Evolutionary conservation across 2,888 invertebrate genomes (phyloP).

Genomic region (Ophioninae sp.): DNA sequence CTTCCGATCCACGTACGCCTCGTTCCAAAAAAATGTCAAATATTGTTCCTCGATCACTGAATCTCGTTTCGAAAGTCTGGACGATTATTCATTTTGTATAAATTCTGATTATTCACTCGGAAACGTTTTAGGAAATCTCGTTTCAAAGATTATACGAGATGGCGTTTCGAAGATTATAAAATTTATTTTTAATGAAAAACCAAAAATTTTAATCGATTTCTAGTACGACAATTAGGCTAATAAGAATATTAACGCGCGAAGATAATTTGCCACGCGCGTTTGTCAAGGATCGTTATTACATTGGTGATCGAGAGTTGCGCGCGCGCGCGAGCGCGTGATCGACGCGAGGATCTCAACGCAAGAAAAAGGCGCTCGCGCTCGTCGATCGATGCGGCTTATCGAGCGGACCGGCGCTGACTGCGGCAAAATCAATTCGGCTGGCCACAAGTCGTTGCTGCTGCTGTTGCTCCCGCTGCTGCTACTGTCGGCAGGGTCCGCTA

Average conservation of each 20-base stretch:
- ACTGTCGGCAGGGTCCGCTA: constrained; percentile 34
- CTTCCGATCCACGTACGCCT: constrained; percentile 10
- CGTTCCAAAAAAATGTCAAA: neutral
- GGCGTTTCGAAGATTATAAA: too few relatives aligned
- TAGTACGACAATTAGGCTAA: neutral
- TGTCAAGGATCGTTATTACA: neutral
- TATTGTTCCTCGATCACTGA: constrained; percentile 33
- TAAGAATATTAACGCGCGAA: neutral
- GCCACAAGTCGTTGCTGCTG: constrained; percentile 53
- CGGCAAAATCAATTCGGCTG: constrained; percentile 69
- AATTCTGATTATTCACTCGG: constrained; percentile 36
- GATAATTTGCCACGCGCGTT: neutral
- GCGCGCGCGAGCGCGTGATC: constrained; percentile 11
- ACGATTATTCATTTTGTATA: constrained; percentile 37
- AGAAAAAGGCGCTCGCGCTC: constrained; percentile 46
- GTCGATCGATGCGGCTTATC: constrained; percentile 68
- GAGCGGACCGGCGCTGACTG: constrained; percentile 73
- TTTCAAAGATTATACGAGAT: neutral
- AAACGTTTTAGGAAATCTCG: neutral
- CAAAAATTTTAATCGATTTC: too few relatives aligned
- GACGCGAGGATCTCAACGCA: constrained; percentile 50
- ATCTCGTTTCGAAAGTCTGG: constrained; percentile 5
- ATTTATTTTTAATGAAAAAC: too few relatives aligned
- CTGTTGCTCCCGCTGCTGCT: constrained; percentile 20
- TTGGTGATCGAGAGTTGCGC: neutral